Base-by-base conservation (phyloP, 1,140 invertebrate species). In the Drosophila navojoa region DNA sequence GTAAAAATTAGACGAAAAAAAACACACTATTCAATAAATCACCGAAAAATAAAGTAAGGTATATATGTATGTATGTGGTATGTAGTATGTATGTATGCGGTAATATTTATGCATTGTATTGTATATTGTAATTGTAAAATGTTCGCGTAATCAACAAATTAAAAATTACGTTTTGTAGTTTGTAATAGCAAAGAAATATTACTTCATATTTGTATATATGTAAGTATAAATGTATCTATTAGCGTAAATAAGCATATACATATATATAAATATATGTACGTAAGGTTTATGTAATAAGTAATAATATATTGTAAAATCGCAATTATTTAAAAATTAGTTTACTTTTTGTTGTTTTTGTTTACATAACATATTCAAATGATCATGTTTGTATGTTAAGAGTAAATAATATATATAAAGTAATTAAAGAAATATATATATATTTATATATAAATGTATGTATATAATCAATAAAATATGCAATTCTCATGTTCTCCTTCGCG, bases 261-360 rank as follows among this genome's bases (percentile, higher is more conserved):
- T 45, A 59, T 32, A 59, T 45, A 59, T 47, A 59, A 32, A 59
- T 59, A 59, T 59, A 19, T 45, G 42, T 32, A 47, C 27, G 72
- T 77, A 77, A 85, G 75, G 76, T 77, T 84, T 77, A 69, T 70
- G 62, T 68, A 55, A 64, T 81, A 53, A 82, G 79, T 84, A 81
- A 82, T 84, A 81, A 87, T 86, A 86, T 81, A 86, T 81, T 79
- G 84, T 87, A 89, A 87, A 89, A 89, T 87, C 84, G 84, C 81
- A 67, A 85, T 81, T 69, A 77, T 86, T 68, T 77, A 79, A 87
- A 75, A 80, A 89, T 84, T 80, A 89, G 77, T 89, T 89, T 67
- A 61, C 63, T 76, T 76, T 53, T 69, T 68, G 53, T 68, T 67
- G 38, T 64, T 85, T 63, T 73, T 27, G 29, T 54, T 64, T 55